Evolutionary conservation across 2,888 invertebrate species (phyloP).

Genomic region (Brachyptera putata): DNA sequence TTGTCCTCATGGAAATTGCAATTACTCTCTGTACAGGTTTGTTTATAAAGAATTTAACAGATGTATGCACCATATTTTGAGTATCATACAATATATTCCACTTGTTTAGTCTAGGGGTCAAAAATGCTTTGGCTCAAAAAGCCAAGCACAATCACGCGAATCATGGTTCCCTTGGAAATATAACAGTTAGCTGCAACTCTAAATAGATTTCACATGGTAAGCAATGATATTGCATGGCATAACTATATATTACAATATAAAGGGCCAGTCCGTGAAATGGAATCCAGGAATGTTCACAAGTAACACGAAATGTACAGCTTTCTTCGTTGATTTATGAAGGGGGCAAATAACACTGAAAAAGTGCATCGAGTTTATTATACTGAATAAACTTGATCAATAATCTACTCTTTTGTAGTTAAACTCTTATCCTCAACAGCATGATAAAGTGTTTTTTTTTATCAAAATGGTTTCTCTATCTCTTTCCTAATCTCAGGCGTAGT

Average conservation of each 20-base stretch:
- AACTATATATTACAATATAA: constrained; percentile 31
- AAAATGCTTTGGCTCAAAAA: constrained; percentile 34
- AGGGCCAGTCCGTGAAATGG: constrained; percentile 35
- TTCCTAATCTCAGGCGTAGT: constrained; percentile 38
- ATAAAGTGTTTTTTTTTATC: constrained; percentile 36
- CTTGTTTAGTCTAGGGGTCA: constrained; percentile 32
- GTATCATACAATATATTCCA: constrained; percentile 37
- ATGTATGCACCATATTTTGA: constrained; percentile 37
- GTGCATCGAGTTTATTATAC: constrained; percentile 34
- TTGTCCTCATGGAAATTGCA: constrained; percentile 30
- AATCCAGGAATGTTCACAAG: constrained; percentile 36
- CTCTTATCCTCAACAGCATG: constrained; percentile 37
- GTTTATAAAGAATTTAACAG: constrained; percentile 34
- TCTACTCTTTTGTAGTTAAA: constrained; percentile 36
- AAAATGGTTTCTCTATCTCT: constrained; percentile 37
- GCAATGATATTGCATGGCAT: constrained; percentile 35
- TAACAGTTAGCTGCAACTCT: constrained; percentile 35
- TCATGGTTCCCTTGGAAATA: constrained; percentile 31
- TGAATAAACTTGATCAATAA: constrained; percentile 36
- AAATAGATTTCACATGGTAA: constrained; percentile 34
- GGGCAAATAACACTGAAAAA: constrained; percentile 36
- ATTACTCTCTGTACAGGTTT: constrained; percentile 33
- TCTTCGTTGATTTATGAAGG: constrained; percentile 37
- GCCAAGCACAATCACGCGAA: constrained; percentile 28
- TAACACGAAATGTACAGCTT: constrained; percentile 36